phyloP scores from a whole-genome alignment of 2,113 vertebrate genomes.

The Sclerurus mexicanus region DNA sequence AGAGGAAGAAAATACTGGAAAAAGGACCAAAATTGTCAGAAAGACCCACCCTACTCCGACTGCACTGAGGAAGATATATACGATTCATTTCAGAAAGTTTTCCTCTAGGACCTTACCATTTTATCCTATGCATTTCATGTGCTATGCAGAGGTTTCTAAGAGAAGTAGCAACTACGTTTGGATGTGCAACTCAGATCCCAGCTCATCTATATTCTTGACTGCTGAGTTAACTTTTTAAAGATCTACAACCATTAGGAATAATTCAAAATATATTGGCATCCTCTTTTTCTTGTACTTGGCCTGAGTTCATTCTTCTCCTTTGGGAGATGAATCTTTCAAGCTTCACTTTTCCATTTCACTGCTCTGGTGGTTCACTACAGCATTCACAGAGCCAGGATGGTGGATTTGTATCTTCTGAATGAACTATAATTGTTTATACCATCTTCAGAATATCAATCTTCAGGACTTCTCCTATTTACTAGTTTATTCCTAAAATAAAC shows the following conservation, averaged over 20 bases:
- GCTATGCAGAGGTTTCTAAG: background rate
- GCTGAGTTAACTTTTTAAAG: background rate
- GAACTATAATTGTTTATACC: background rate
- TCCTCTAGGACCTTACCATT: background rate
- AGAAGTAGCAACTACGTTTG: background rate
- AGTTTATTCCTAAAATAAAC: constrained; percentile 42
- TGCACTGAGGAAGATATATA: background rate
- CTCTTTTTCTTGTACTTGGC: background rate
- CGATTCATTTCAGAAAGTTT: background rate
- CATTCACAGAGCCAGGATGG: background rate
- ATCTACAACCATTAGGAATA: background rate
- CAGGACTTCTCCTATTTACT: constrained; percentile 33
- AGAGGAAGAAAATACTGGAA: background rate
- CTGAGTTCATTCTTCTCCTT: background rate
- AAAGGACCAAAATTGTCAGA: background rate
- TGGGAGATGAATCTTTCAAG: background rate
- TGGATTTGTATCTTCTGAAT: constrained; percentile 32
- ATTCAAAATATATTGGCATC: constrained; percentile 12
- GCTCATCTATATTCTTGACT: background rate
- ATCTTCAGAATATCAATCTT: constrained; percentile 29
- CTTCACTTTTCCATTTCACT: constrained; percentile 21
- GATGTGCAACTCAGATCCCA: background rate
- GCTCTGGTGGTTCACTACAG: constrained; percentile 10
- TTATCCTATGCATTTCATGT: background rate
- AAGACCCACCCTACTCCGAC: background rate